A percentile compares a stretch with the other conserved stretches of the same genome.
These are phyloP conservation scores for Machimus atricapillus DNA, from an alignment of 2,888 invertebrate genomes.

Conservation along the genomic window DNA sequence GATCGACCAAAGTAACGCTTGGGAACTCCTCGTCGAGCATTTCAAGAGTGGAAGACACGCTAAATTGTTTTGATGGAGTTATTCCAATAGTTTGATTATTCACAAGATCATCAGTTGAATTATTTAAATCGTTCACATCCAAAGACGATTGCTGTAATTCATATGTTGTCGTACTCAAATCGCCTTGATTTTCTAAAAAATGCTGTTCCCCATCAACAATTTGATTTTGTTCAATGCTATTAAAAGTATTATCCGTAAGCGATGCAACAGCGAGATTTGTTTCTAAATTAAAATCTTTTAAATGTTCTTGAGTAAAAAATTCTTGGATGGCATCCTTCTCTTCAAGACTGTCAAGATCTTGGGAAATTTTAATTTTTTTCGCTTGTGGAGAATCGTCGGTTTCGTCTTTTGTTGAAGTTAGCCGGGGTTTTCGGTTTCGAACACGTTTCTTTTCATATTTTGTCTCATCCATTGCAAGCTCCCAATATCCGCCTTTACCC, in stretches of 20 bases:
- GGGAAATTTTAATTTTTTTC: background rate
- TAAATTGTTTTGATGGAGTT: background rate
- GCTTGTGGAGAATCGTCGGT: background rate
- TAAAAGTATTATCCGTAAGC: background rate
- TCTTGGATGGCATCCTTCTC: background rate
- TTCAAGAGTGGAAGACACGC: constrained; percentile 40
- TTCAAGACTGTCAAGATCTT: background rate
- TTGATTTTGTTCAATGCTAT: background rate
- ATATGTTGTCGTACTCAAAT: background rate
- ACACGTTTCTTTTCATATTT: constrained; percentile 59
- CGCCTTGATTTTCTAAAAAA: background rate
- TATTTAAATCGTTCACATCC: background rate
- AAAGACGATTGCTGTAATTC: background rate
- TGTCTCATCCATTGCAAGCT: constrained; percentile 58
- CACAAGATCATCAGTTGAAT: background rate
- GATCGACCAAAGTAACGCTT: constrained; percentile 19
- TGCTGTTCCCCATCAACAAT: background rate
- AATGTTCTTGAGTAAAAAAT: background rate
- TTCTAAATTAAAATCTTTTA: constrained; percentile 8
- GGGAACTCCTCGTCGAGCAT: constrained; percentile 25
- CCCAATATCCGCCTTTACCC: constrained; percentile 62
- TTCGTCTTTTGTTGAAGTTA: background rate
- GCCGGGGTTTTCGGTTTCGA: constrained; percentile 54
- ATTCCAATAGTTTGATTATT: background rate
- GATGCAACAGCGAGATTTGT: background rate